Evolutionary conservation across 2,797 vertebrate species (phyloP).

Genomic region (Dipus sagitta): DNA sequence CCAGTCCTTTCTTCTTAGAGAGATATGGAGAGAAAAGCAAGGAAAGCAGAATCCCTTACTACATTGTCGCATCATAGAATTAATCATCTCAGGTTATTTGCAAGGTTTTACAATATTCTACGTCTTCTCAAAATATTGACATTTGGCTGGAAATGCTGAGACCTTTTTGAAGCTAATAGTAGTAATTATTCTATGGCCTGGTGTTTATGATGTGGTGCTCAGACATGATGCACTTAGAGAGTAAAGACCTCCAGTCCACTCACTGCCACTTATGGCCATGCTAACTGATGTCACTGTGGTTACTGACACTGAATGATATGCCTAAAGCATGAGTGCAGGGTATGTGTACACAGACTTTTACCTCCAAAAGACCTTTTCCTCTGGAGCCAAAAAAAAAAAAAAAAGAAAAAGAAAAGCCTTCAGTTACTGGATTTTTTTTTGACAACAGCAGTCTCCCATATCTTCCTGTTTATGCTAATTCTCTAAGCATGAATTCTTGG

Average conservation of each 20-base stretch:
- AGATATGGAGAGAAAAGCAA: constrained; percentile 59
- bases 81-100: constrained; percentile 48
- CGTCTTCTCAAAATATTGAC: constrained; percentile 61
- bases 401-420: background rate
- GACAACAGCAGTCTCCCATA: background rate
- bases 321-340: background rate
- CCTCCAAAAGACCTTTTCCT: background rate
- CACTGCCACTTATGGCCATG: background rate
- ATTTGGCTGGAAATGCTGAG: constrained; percentile 10
- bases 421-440: background rate
- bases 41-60: constrained; percentile 28
- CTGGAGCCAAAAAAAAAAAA: background rate
- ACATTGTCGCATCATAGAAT: constrained; percentile 46
- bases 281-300: background rate
- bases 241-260: background rate
- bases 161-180: background rate
- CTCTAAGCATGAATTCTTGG: background rate
- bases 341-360: background rate
- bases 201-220: constrained; percentile 8
- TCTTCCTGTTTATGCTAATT: constrained; percentile 23
- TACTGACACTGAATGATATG: background rate
- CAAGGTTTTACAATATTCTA: constrained; percentile 19
- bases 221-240: background rate
- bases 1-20: constrained; percentile 30
- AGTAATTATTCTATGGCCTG: background rate